Evolutionary conservation across 2,888 invertebrate species (phyloP), one percentile per base, ranked within the genome.

Genomic region (Scaptomyza caliginosa): DNA sequence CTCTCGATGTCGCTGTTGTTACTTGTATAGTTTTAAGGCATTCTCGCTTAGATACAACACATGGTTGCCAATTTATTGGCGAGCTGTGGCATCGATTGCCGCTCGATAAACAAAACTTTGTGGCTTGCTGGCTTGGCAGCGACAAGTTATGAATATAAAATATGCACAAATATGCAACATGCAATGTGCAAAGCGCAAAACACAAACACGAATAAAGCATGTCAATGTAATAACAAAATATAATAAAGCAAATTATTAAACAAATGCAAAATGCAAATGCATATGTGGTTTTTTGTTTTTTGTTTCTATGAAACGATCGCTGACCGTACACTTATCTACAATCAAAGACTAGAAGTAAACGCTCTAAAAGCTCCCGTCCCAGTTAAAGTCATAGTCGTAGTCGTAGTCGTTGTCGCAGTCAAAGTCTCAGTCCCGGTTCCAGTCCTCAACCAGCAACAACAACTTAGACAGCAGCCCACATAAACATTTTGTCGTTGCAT

Each of bases 111-210:
- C 80, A 60, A 52, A 59, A 62, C 46, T 69, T 49, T 54, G 38
- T 49, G 65, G 48, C 55, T 30, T 3, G 10, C 7, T 13, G 32
- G 32, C 34, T 32, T 32, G 26, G 2, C 43, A 78, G 69, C 84
- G 87, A 85, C 88, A 88, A 85, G 85, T 85, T 85, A 85, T 85
- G 85, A 85, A 85, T 85, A 88, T 87, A 85, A 85, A 85, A 85
- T 87, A 88, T 88, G 74, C 88, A 82, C 88, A 85, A 87, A 87
- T 88, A 75, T 81, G 71, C 80, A 34, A 87, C 85, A 71, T 72
- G 71, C 71, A 38, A 76, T 72, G 48, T 63, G 42, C 71, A 75
- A 54, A 54, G 60, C 8, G 26, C 26, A 39, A n/a, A 65, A 54
- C 51, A 50, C 50, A 43, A 78, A 56, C 67, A 71, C 77, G 82